phyloP scores from a whole-genome alignment of 2,888 invertebrate genomes.

The Microchrysa polita region DNA sequence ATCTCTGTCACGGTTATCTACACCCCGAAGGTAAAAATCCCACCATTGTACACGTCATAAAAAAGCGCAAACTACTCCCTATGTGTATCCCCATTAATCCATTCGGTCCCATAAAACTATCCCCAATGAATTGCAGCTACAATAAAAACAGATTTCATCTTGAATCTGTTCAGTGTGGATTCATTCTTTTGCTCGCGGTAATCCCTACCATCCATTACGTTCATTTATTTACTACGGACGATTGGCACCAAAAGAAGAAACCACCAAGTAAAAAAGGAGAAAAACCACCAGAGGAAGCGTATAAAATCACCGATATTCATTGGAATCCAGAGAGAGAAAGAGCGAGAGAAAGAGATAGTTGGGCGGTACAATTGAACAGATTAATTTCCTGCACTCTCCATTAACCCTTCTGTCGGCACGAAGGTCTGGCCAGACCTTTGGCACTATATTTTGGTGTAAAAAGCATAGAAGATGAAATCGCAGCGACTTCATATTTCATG shows the following conservation, averaged over 20 bases:
- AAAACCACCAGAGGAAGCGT: not conserved
- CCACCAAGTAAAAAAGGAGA: not conserved
- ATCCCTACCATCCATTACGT: constrained; percentile 16
- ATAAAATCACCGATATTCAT: not conserved
- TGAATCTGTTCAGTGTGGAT: not conserved
- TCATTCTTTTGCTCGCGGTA: constrained; percentile 5
- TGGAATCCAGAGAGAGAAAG: no score
- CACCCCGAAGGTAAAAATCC: no score
- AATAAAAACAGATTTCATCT: constrained; percentile 11
- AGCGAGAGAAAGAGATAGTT: no score
- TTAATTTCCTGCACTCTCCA: constrained; percentile 30
- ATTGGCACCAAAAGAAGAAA: not conserved
- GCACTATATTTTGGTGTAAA: no score
- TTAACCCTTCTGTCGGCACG: no score
- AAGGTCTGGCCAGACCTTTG: no score
- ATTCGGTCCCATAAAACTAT: constrained; percentile 18
- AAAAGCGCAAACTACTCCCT: not conserved
- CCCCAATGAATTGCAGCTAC: constrained; percentile 3
- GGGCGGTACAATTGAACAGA: constrained; percentile 29
- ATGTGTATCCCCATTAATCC: constrained; percentile 11
- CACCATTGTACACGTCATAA: not conserved
- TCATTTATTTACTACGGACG: constrained; percentile 19
- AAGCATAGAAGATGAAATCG: no score
- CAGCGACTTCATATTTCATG: no score
- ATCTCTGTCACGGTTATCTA: no score